Evolutionary conservation across 1,140 invertebrate species (phyloP), one percentile per base, ranked within the genome.

Genomic region (Hylaeus volcanicus): DNA sequence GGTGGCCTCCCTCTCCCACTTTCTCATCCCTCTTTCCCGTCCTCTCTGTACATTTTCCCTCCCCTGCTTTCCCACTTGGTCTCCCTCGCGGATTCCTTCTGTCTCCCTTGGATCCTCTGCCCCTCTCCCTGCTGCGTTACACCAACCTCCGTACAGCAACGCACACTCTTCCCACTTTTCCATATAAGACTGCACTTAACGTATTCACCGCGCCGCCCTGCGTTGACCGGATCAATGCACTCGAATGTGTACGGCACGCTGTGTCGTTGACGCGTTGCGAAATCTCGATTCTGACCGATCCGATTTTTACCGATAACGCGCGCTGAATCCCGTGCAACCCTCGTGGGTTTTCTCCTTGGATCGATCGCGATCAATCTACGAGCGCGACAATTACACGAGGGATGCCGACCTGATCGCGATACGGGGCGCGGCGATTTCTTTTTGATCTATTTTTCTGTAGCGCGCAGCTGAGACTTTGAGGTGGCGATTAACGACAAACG

Each of bases 171-270:
- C 78, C 86, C 86, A 86, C 84, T 87, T 86, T 74, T 76, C 77
- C 66, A 78, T 84, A 85, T 89, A 90, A 90, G 88, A 89, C 88
- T 90, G 88, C 89, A 91, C 90, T 91, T 90, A 89, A 82, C 79
- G 88, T 88, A 91, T 92, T 91, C 90, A 92, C 84, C 82, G 88
- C 88, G 56, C 78, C 83, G 79, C 75, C 87, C 84, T 68, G 88
- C 89, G 90, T 91, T 91, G 91, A 91, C 90, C 89, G 90, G 90
- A 91, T 92, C 90, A 89, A 89, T 90, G 90, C 90, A 89, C 89
- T 88, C 88, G 88, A 89, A 91, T 91, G 68, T 71, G 68, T 71
- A 15, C 72, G 72, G 76, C 72, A 73, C 76, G 78, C 81, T 70
- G 71, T 60, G 48, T 79, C 84, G 60, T 82, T 85, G 83, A 86